Evolutionary conservation across 37 sponge, comb jelly and placozoan genomes (phyloP).

Genomic region (Lycopodina hypogea): DNA sequence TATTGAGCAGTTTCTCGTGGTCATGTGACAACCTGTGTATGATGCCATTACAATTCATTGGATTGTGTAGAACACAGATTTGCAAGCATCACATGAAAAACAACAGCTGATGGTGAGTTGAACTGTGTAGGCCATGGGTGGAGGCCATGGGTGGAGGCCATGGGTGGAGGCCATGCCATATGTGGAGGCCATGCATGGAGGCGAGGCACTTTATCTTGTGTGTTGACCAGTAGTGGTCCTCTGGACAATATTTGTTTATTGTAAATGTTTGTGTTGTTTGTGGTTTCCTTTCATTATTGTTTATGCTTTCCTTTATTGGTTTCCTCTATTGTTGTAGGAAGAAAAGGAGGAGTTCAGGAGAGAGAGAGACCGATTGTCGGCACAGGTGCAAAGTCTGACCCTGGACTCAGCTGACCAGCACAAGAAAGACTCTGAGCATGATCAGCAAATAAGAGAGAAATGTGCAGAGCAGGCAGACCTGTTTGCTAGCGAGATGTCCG

Average conservation of each 20-base stretch:
- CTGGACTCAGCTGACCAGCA: background rate
- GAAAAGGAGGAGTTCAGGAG: background rate
- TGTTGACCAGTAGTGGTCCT: too few species aligned
- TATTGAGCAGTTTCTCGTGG: background rate
- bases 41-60: too few species aligned
- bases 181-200: too few species aligned
- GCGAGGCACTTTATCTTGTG: too few species aligned
- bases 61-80: background rate
- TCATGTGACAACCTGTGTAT: too few species aligned
- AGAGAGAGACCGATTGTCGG: conserved; percentile 4
- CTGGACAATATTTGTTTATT: too few species aligned
- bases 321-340: background rate
- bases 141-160: too few species aligned
- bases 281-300: background rate
- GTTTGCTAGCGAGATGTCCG: background rate
- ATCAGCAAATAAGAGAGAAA: background rate
- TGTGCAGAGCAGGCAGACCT: background rate
- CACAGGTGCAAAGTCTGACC: background rate
- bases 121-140: too few species aligned
- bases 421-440: background rate
- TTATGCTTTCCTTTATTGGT: background rate
- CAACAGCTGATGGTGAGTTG: background rate
- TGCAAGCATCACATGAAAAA: background rate
- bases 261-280: too few species aligned
- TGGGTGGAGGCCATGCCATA: too few species aligned